Evolutionary conservation across 2,888 invertebrate species (phyloP).

Genomic region (Litoditis marina): DNA sequence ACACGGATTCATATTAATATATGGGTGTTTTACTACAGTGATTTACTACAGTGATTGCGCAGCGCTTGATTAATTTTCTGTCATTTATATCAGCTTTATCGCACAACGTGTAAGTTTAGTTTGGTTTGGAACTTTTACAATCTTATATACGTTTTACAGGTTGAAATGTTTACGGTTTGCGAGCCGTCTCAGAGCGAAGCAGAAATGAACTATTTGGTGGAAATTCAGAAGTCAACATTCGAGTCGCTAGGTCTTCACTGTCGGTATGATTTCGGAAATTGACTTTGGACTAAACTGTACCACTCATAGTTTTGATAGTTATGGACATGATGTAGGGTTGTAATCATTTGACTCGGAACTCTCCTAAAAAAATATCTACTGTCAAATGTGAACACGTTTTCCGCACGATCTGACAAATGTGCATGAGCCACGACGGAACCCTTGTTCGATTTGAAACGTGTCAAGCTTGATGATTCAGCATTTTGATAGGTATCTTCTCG

Average conservation of each 20-base stretch:
- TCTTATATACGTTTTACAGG: constrained; percentile 36
- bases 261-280: constrained; percentile 31
- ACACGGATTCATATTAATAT: no score
- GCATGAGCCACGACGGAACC: no score
- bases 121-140: no score
- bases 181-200: constrained; percentile 43
- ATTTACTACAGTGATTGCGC: neutral
- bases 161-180: constrained; percentile 60
- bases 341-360: no score
- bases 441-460: no score
- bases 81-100: neutral
- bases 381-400: no score
- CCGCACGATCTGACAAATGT: no score
- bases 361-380: no score
- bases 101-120: no score
- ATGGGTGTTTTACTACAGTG: neutral
- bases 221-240: constrained; percentile 53
- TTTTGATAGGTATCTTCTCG: no score
- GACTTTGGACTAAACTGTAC: constrained; percentile 9
- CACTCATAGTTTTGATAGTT: neutral
- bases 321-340: no score
- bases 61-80: neutral
- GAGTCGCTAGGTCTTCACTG: constrained; percentile 50
- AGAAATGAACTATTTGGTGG: constrained; percentile 44
- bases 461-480: no score